These are phyloP conservation scores for Euborellia annulipes DNA, from an alignment of 1,140 invertebrate species.

Conservation along the genomic window DNA sequence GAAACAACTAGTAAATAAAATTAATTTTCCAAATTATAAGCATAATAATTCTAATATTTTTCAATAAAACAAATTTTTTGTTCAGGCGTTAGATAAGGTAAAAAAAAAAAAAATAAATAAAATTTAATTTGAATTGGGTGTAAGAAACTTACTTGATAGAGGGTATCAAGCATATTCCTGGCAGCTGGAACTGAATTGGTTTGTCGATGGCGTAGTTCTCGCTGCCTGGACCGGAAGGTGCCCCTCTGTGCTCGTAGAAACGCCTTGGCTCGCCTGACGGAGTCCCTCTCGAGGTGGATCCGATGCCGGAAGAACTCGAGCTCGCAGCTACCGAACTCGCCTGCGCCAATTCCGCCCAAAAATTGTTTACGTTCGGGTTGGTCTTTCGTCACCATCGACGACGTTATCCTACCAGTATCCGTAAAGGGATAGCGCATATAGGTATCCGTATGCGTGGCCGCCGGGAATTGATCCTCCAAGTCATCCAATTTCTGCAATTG, in stretches of 20 bases:
- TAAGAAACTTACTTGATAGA: conserved; percentile 39
- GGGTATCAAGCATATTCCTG: conserved; percentile 39
- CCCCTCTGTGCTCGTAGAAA: conserved; percentile 40
- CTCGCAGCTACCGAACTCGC: conserved; percentile 33
- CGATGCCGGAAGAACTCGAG: conserved; percentile 64
- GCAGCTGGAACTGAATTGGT: conserved; percentile 25
- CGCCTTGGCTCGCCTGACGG: conserved; percentile 53
- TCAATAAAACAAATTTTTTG: too few relatives aligned
- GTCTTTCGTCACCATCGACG: not conserved
- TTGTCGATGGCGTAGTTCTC: conserved; percentile 39
- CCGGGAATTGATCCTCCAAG: conserved; percentile 59
- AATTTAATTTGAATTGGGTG: too few relatives aligned
- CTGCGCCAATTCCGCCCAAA: not conserved
- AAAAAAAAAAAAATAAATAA: too few relatives aligned
- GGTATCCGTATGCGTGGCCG: conserved; percentile 43
- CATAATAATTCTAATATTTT: too few relatives aligned
- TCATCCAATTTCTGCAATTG: conserved; percentile 63
- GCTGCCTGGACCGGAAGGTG: conserved; percentile 37
- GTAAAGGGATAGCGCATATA: conserved; percentile 54
- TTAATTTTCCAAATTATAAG: too few relatives aligned
- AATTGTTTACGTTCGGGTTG: too few relatives aligned
- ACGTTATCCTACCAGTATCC: conserved; percentile 37
- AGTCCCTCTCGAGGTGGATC: conserved; percentile 58
- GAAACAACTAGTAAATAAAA: too few relatives aligned
- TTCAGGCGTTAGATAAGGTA: too few relatives aligned